These are phyloP conservation scores for Actinia equina DNA, from an alignment of 64 coral and sea anemone species.

Conservation along the genomic window DNA sequence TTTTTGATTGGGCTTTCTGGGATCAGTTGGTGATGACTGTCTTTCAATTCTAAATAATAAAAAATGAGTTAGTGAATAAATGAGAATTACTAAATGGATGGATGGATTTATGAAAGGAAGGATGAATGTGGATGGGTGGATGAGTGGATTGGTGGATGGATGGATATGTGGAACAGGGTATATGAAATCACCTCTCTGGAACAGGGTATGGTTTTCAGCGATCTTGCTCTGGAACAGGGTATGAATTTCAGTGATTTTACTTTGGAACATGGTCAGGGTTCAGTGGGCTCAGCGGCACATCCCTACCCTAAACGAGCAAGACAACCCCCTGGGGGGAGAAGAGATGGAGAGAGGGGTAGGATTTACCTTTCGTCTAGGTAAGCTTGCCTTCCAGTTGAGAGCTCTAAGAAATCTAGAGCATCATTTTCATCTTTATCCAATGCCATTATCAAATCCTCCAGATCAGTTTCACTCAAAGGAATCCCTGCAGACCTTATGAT, in stretches of 20 bases:
- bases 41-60: not conserved
- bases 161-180: no score
- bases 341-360: no score
- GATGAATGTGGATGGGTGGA: not conserved
- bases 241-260: no score
- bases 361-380: slow-evolving; percentile 78
- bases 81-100: not conserved
- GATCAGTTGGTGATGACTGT: not conserved
- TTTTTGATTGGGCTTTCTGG: not conserved
- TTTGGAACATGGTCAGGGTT: no score
- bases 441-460: slow-evolving; percentile 85
- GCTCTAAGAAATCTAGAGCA: slow-evolving; percentile 84
- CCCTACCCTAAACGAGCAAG: not conserved
- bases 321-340: no score
- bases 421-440: slow-evolving; percentile 82
- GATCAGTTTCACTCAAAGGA: slow-evolving; percentile 72
- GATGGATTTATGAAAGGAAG: not conserved
- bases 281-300: no score
- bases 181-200: no score
- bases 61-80: not conserved
- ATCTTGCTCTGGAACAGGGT: no score
- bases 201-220: no score
- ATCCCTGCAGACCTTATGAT: slow-evolving; percentile 75
- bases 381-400: slow-evolving; percentile 72
- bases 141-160: no score